These are phyloP conservation scores for Coremacera marginata DNA, from an alignment of 2,888 invertebrate species.

Conservation along the genomic window DNA sequence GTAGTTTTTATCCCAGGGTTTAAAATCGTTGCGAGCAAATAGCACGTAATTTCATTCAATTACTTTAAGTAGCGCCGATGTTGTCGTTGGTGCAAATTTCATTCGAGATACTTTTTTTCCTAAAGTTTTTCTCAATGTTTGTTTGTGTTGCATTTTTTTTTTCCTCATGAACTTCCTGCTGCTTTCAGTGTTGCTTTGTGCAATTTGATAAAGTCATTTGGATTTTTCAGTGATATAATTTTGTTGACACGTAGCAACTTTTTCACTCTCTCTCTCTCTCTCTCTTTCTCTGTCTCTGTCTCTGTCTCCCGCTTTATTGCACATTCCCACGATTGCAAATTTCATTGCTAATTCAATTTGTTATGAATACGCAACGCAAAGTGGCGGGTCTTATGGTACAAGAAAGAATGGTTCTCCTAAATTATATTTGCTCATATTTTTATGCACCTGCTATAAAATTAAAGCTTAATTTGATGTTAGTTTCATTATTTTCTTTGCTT, in stretches of 20 bases:
- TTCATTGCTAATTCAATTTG: slow-evolving; percentile 19
- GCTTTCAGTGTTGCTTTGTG: slow-evolving; percentile 5
- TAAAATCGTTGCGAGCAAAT: slow-evolving; percentile 21
- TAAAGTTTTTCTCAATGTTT: background rate
- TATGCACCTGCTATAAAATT: too few species aligned
- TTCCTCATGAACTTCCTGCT: background rate
- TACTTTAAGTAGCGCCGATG: slow-evolving; percentile 33
- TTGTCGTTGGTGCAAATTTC: slow-evolving; percentile 12
- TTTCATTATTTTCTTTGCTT: too few species aligned
- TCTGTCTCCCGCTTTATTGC: slow-evolving; percentile 8
- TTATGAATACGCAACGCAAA: slow-evolving; percentile 12
- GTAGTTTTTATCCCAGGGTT: background rate
- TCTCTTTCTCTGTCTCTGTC: background rate
- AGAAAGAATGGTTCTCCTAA: too few species aligned
- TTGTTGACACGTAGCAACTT: slow-evolving; percentile 28
- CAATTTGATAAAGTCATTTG: slow-evolving; percentile 19
- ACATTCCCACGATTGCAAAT: slow-evolving; percentile 8
- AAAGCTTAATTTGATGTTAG: too few species aligned
- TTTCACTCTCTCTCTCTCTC: slow-evolving; percentile 8
- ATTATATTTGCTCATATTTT: too few species aligned
- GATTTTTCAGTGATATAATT: slow-evolving; percentile 22
- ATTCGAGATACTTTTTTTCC: background rate
- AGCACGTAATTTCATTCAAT: slow-evolving; percentile 40
- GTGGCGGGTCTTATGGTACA: too few species aligned
- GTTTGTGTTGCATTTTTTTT: background rate